Evolutionary conservation across 2,888 invertebrate genomes (phyloP).

Genomic region (Blastobasis lacticolella): DNA sequence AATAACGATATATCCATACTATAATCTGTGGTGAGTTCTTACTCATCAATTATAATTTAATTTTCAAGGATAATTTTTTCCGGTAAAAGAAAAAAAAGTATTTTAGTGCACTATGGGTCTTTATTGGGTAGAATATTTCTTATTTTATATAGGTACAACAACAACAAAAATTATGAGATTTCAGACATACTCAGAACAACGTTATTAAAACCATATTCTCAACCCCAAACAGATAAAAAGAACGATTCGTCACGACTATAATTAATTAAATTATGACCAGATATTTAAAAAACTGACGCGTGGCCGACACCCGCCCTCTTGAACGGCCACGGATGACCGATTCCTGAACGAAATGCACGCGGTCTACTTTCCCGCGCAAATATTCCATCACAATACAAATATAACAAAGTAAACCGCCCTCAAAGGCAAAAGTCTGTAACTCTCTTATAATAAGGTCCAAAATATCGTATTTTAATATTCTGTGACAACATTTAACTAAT

Average conservation of each 20-base stretch:
- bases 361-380: conserved; percentile 35
- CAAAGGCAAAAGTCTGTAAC: no score
- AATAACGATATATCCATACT: no score
- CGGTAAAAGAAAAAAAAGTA: no score
- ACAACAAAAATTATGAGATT: no score
- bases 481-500: not conserved
- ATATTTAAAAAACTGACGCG: conserved; percentile 51
- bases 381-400: conserved; percentile 3
- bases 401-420: not conserved
- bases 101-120: no score
- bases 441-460: no score
- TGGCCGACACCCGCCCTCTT: conserved; percentile 52
- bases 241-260: conserved; percentile 37
- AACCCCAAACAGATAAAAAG: conserved; percentile 5
- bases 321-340: conserved; percentile 44
- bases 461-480: no score
- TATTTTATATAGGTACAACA: no score
- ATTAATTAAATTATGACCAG: conserved; percentile 63
- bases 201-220: not conserved
- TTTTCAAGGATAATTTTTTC: no score
- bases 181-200: not conserved
- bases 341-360: conserved; percentile 39
- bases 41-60: no score
- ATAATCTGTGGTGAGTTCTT: no score
- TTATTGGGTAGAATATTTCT: no score